Base-by-base conservation (phyloP, 37 sponge, comb jelly and placozoan genomes). In the Dysidea cf. avara region DNA sequence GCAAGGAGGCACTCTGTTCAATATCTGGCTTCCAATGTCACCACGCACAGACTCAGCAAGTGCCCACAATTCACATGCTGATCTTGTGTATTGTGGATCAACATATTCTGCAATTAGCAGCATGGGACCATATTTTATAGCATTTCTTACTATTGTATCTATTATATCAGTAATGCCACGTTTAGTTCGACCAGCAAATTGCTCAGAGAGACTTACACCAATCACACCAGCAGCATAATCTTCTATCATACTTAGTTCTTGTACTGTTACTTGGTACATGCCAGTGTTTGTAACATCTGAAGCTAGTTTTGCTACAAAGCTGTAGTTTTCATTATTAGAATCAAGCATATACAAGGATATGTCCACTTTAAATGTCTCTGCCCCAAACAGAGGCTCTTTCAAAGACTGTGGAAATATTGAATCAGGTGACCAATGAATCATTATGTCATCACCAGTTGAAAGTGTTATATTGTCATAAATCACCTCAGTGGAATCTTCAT, bases 351-450 rank as follows among this genome's bases (percentile, higher is more conserved):
- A 18, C 0, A 76, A 26, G 13, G 13, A 13, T 37, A 76, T 76
- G 35, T 76, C 76, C 7, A 76, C 76, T 7, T 35, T 31, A 28
- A 64, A 76, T 5, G 36, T 29, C 3, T 50, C 37, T 51, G 64
- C 32, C 18, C 9, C 22, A 22, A 29, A 35, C 54, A 76, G 5
- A 2, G n/a, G n/a, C n/a, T n/a, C n/a, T n/a, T n/a, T n/a, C n/a
- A n/a, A n/a, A n/a, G n/a, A n/a, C n/a, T n/a, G n/a, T n/a, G 76
- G 76, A 25, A 64, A 52, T 7, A 76, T 76, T 6, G 36, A 37
- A 4, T 47, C 53, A 22, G 76, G 76, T 34, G 64, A 64, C 76
- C 76, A 76, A 6, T 30, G 22, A 13, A 76, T 54, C 16, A 12
- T 22, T 24, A 63, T 54, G 21, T 38, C 49, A 3, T 32, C 20